These are phyloP conservation scores for Trichogramma evanescens DNA, from an alignment of 2,888 invertebrate genomes.

Conservation along the genomic window DNA sequence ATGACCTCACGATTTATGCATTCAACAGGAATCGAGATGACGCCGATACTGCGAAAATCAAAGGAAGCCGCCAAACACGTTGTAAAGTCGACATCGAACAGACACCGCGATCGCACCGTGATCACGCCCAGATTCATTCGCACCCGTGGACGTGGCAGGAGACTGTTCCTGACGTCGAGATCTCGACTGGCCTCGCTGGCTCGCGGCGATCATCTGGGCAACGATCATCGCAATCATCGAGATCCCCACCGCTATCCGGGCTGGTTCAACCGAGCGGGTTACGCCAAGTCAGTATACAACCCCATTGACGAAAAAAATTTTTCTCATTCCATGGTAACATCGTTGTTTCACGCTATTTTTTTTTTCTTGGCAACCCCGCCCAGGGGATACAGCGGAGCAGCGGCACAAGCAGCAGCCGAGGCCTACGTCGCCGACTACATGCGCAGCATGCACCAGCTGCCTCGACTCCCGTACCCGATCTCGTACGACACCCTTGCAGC, in stretches of 20 bases:
- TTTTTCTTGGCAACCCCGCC: slow-evolving; percentile 9
- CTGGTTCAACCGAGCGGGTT: slow-evolving; percentile 43
- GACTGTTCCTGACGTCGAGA: slow-evolving; percentile 60
- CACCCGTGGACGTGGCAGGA: slow-evolving; percentile 47
- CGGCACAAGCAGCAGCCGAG: slow-evolving; percentile 64
- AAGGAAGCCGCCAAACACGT: slow-evolving; percentile 72
- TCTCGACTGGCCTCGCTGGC: slow-evolving; percentile 52
- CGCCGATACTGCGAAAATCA: slow-evolving; percentile 76
- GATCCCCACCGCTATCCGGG: slow-evolving; percentile 40
- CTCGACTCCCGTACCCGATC: slow-evolving; percentile 77
- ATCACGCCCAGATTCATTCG: slow-evolving; percentile 40
- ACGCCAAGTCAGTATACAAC: slow-evolving; percentile 36
- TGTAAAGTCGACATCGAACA: slow-evolving; percentile 49
- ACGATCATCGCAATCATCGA: slow-evolving; percentile 38
- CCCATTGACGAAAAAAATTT: not conserved
- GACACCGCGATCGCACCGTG: slow-evolving; percentile 31
- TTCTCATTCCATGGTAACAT: not conserved
- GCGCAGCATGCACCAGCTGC: slow-evolving; percentile 78
- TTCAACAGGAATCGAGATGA: slow-evolving; percentile 65
- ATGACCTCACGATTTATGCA: not conserved
- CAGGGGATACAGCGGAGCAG: slow-evolving; percentile 48
- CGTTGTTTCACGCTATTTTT: slow-evolving; percentile 2
- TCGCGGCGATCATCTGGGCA: slow-evolving; percentile 36
- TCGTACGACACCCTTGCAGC: slow-evolving; percentile 53
- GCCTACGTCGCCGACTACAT: slow-evolving; percentile 85